Evolutionary conservation across 2,888 invertebrate species (phyloP).

Genomic region (Sthenelais limicola): DNA sequence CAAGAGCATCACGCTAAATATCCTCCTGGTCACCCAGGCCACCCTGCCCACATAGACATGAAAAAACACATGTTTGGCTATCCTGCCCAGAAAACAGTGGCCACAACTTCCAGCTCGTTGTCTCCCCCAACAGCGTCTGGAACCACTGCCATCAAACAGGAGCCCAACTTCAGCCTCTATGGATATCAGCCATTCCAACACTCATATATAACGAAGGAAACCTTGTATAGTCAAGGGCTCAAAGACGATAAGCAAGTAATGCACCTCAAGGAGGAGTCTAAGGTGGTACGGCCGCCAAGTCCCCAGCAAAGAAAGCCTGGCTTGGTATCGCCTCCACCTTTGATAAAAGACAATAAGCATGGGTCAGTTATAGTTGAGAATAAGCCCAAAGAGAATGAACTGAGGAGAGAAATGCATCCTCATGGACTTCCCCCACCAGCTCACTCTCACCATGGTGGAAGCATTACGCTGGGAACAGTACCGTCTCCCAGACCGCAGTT

Average conservation of each 20-base stretch:
- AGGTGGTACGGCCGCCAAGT: constrained; percentile 1
- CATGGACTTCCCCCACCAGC: constrained; percentile 13
- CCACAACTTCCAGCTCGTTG: constrained; percentile 6
- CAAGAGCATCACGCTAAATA: not conserved
- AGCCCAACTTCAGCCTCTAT: constrained; percentile 70
- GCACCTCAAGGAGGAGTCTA: constrained; percentile 43
- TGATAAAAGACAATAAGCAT: constrained; percentile 60
- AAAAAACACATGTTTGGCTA: constrained; percentile 14
- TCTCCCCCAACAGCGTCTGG: constrained; percentile 13
- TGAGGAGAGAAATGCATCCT: not conserved
- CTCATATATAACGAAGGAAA: constrained; percentile 69
- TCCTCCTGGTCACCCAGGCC: constrained; percentile 1
- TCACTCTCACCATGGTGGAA: constrained; percentile 37
- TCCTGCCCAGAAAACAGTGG: not conserved
- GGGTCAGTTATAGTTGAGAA: constrained; percentile 69
- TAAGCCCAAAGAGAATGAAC: constrained; percentile 51
- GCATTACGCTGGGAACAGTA: constrained; percentile 45
- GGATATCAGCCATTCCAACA: constrained; percentile 71
- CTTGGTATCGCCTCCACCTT: constrained; percentile 56
- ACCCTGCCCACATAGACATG: constrained; percentile 4
- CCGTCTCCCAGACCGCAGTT: constrained; percentile 10
- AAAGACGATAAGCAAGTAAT: constrained; percentile 39
- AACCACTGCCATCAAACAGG: constrained; percentile 46
- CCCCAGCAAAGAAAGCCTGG: constrained; percentile 39
- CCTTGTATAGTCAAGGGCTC: constrained; percentile 65